Percentiles rank a stretch among this genome's conserved stretches.
phyloP scores from a whole-genome alignment of 2,113 vertebrate genomes.

The Sander vitreus region DNA sequence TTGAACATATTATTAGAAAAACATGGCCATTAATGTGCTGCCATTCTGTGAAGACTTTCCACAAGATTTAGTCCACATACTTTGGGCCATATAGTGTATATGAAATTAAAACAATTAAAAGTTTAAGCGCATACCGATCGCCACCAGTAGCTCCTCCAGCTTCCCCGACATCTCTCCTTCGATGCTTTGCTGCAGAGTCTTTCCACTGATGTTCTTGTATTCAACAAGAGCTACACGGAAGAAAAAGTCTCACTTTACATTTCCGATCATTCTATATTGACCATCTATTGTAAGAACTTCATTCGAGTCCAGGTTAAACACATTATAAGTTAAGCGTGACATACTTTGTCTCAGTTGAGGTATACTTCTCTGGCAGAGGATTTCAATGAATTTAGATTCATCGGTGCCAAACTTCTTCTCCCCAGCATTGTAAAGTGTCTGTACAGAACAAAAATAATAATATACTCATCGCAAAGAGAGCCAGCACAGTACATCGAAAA shows the following conservation, averaged over 20 bases:
- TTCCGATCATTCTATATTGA: background rate
- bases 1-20: background rate
- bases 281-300: background rate
- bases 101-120: background rate
- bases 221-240: constrained; percentile 82
- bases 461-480: background rate
- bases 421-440: constrained; percentile 84
- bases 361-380: constrained; percentile 84
- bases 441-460: background rate
- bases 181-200: constrained; percentile 86
- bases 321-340: background rate
- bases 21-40: background rate
- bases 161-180: constrained; percentile 85
- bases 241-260: background rate
- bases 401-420: constrained; percentile 86
- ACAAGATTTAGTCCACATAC: background rate
- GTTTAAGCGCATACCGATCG: constrained; percentile 74
- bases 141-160: constrained; percentile 86
- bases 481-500: background rate
- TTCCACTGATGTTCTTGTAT: constrained; percentile 85
- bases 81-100: background rate
- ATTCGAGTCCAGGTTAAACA: background rate
- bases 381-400: constrained; percentile 83
- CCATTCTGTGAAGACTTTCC: background rate
- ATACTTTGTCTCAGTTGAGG: constrained; percentile 83